phyloP scores from a whole-genome alignment of 1,140 invertebrate species.

The Cotesia typhae region DNA sequence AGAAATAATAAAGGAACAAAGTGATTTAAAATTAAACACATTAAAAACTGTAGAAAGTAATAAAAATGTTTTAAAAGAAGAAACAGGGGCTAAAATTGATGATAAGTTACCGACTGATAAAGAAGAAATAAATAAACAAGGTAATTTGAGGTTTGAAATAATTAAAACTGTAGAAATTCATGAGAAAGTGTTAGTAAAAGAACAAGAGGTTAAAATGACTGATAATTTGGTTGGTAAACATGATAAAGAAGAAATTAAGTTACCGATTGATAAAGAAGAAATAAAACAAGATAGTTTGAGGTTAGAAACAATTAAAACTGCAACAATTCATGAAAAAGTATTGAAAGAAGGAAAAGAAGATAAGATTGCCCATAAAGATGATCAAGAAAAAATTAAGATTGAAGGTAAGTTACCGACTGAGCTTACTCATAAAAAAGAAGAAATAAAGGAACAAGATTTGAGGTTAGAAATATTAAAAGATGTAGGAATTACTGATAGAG shows the following conservation, averaged over 20 bases:
- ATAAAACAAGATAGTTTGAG: too few relatives aligned
- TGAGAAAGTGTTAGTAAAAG: constrained; percentile 32
- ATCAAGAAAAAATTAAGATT: background rate
- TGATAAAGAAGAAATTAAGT: too few relatives aligned
- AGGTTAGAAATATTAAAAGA: constrained; percentile 30
- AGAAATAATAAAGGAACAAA: constrained; percentile 35
- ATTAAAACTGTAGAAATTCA: constrained; percentile 23
- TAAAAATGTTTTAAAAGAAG: constrained; percentile 30
- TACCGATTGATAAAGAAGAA: too few relatives aligned
- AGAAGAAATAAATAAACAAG: constrained; percentile 34
- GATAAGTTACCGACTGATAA: too few relatives aligned
- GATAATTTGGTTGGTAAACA: background rate
- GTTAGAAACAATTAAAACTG: background rate
- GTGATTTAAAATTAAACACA: constrained; percentile 1
- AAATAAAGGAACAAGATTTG: too few relatives aligned
- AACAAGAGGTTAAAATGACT: background rate
- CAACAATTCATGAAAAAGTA: background rate
- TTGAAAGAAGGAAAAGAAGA: constrained; percentile 26
- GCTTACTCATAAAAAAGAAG: too few relatives aligned
- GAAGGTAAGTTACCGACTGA: too few relatives aligned
- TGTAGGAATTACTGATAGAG: constrained; percentile 29
- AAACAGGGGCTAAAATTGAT: background rate
- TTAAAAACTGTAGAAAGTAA: constrained; percentile 22
- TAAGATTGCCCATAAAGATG: constrained; percentile 24
- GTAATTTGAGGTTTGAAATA: constrained; percentile 1